Conservation (phyloP, 2,888 invertebrate species). For the Matsumyia berberina region DNA sequence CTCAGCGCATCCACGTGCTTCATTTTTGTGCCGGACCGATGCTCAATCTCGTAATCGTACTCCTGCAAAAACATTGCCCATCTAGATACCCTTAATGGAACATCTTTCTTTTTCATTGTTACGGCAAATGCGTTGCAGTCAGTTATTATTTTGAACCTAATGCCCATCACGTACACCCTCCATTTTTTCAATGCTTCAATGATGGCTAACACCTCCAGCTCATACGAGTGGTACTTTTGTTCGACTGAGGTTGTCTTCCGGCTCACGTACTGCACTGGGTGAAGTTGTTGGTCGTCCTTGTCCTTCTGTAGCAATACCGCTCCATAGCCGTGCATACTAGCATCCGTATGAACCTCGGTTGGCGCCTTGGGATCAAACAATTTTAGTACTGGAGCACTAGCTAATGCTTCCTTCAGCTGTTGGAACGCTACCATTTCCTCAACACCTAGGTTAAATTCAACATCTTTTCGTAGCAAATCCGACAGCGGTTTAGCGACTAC, state of each 20-base stretch:
- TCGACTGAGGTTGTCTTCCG: slow-evolving; percentile 73
- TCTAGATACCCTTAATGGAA: slow-evolving; percentile 34
- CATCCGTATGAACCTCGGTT: too few species aligned
- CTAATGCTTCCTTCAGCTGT: slow-evolving; percentile 11
- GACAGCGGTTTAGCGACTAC: not conserved
- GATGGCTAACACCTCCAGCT: slow-evolving; percentile 65
- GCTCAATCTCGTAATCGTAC: not conserved
- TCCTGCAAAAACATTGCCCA: slow-evolving; percentile 40
- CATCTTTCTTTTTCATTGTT: slow-evolving; percentile 78
- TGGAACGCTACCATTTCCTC: slow-evolving; percentile 8
- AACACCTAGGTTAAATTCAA: not conserved
- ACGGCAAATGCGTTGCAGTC: slow-evolving; percentile 79
- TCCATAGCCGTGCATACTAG: slow-evolving; percentile 79
- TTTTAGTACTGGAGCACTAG: too few species aligned
- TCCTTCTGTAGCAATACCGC: slow-evolving; percentile 78
- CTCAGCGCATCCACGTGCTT: not conserved
- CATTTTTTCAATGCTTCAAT: slow-evolving; percentile 70
- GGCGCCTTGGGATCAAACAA: too few species aligned
- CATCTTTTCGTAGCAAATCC: slow-evolving; percentile 34
- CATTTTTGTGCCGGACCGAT: not conserved
- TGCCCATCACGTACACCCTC: slow-evolving; percentile 77
- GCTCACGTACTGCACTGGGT: slow-evolving; percentile 78
- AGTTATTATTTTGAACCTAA: slow-evolving; percentile 78
- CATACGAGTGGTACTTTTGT: too few species aligned
- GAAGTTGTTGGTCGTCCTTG: slow-evolving; percentile 76